These are phyloP conservation scores for Leptocoma aspasia DNA, from an alignment of 2,113 vertebrate genomes.

Conservation along the genomic window DNA sequence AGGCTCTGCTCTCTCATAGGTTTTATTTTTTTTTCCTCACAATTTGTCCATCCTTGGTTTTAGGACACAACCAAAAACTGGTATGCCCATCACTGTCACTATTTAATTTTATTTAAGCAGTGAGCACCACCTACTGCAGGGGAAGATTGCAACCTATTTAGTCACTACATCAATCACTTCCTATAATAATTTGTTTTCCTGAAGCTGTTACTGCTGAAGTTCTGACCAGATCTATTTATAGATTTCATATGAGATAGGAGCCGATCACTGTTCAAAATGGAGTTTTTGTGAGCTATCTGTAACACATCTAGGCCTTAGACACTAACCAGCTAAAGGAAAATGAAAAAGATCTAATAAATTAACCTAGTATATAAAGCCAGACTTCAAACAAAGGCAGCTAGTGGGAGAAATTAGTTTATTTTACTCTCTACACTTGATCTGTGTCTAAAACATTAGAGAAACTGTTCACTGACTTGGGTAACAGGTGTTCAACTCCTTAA, in stretches of 20 bases:
- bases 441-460: neutral
- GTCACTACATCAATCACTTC: slow-evolving; percentile 41
- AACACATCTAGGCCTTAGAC: neutral
- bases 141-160: slow-evolving; percentile 49
- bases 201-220: neutral
- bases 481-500: neutral
- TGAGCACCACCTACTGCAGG: slow-evolving; percentile 62
- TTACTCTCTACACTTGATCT: neutral
- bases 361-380: neutral
- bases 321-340: neutral
- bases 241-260: neutral
- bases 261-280: neutral
- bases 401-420: neutral
- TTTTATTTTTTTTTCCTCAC: neutral
- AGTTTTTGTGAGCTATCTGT: neutral
- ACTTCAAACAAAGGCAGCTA: neutral
- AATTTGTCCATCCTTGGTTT: neutral
- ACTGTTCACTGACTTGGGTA: neutral
- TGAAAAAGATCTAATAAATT: neutral
- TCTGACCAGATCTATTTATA: slow-evolving; percentile 13
- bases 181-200: slow-evolving; percentile 38
- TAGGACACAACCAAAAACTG: neutral
- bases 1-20: neutral
- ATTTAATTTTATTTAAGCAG: slow-evolving; percentile 49
- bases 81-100: neutral